Base-by-base conservation (phyloP, 2,888 invertebrate species). In the Catocala sponsa region DNA sequence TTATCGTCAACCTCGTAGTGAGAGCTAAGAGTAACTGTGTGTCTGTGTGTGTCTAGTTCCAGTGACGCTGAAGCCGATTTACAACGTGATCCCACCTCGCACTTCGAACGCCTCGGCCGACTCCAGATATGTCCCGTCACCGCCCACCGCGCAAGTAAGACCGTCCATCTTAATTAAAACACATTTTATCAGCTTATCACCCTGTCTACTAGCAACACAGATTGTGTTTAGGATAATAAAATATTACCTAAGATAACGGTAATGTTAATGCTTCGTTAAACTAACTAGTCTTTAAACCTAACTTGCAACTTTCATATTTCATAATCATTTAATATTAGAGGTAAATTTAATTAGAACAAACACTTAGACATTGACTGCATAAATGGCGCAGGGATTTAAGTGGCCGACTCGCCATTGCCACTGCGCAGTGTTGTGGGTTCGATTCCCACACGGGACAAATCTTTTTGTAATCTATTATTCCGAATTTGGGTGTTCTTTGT, bases 1-100 rank as follows among this genome's bases (percentile, higher is more conserved):
- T 15, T 15, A 2, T 25, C 25, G 25, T 25, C 15, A 0, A 15
- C 25, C 25, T 25, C 25, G 25, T 25, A 25, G 25, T 25, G 25
- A 25, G 25, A 25, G 25, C 25, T 12, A 50, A 32, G 5, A 15
- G 5, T 7, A 41, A 15, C n/a, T 9, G 10, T 51, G n/a, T 43
- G 10, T 61, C 6, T 32, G 2, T 48, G 0, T 10, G 11, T 50
- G 86, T 85, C 11, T 89, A 96, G 96, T 96, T 79, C 95, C 96
- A 33, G 83, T 95, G 66, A 95, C 94, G 35, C 94, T 95, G 59
- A 90, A 92, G 79, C 95, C 96, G 10, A 96, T 96, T 72, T 95
- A 95, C 84, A 96, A 96, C 79, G 95, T 96, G 73, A 95, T 96
- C 77, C 95, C 95, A 43, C 88, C 88, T 33, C 91, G 91, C 53